Evolutionary conservation across 2,888 invertebrate species (phyloP).

Genomic region (Ophion ventricosus): DNA sequence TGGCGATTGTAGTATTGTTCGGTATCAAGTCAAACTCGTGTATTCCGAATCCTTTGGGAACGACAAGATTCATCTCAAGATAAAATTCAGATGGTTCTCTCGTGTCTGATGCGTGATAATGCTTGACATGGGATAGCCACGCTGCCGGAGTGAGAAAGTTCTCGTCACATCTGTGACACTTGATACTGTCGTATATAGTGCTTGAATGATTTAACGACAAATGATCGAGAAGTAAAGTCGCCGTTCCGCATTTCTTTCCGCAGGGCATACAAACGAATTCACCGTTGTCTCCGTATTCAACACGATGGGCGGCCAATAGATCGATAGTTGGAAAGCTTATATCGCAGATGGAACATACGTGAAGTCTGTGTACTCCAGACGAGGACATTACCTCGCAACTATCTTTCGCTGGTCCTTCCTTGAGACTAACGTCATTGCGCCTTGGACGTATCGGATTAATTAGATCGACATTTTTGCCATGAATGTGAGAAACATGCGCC

Average conservation of each 20-base stretch:
- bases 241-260: slow-evolving; percentile 62
- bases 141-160: slow-evolving; percentile 46
- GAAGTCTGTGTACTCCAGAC: background rate
- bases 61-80: slow-evolving; percentile 39
- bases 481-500: slow-evolving; percentile 71
- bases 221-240: slow-evolving; percentile 65
- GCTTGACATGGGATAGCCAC: slow-evolving; percentile 69
- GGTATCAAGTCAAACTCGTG: slow-evolving; percentile 29
- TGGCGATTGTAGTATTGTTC: slow-evolving; percentile 23
- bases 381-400: background rate
- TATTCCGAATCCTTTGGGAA: background rate
- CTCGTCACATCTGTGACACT: slow-evolving; percentile 68
- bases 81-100: slow-evolving; percentile 55
- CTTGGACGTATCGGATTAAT: background rate
- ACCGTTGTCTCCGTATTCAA: slow-evolving; percentile 66
- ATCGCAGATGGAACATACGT: slow-evolving; percentile 68
- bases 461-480: background rate
- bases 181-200: slow-evolving; percentile 6
- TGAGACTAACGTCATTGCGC: background rate
- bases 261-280: slow-evolving; percentile 68
- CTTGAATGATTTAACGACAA: slow-evolving; percentile 64
- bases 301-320: slow-evolving; percentile 64
- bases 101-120: slow-evolving; percentile 62
- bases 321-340: slow-evolving; percentile 53
- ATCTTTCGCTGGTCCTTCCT: background rate